Conservation (phyloP, 2,797 vertebrate genomes). For the Tokudaia muenninki region DNA sequence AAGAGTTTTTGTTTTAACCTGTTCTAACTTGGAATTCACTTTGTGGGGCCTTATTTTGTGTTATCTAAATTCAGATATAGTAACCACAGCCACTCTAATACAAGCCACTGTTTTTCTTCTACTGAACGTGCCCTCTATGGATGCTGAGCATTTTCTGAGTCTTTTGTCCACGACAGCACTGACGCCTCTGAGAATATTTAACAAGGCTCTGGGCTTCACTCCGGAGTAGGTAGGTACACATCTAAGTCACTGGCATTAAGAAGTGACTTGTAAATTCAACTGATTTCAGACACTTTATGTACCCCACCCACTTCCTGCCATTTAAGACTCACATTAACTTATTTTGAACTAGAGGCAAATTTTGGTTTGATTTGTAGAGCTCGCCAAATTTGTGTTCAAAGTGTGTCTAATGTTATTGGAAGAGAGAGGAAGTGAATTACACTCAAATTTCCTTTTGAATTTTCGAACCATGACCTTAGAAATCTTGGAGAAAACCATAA, state of each 20-base stretch:
- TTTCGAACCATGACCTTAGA: conserved; percentile 74
- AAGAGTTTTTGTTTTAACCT: conserved; percentile 42
- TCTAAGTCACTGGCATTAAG: not conserved
- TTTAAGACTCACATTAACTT: conserved; percentile 72
- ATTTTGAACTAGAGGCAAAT: conserved; percentile 67
- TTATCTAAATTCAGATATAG: not conserved
- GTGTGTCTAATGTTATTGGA: conserved; percentile 76
- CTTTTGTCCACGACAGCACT: not conserved
- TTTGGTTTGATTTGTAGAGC: conserved; percentile 76
- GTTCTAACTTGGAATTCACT: not conserved
- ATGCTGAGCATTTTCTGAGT: not conserved
- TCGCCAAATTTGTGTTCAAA: conserved; percentile 77
- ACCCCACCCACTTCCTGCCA: conserved; percentile 62
- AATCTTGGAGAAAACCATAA: conserved; percentile 74
- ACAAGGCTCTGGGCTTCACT: not conserved
- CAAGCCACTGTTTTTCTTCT: conserved; percentile 17
- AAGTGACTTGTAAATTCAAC: conserved; percentile 57
- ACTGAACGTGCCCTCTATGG: not conserved
- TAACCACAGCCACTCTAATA: not conserved
- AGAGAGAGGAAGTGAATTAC: conserved; percentile 76
- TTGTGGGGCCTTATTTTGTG: not conserved
- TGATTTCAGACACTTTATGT: conserved; percentile 60
- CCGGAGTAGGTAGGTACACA: not conserved
- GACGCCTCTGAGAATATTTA: not conserved
- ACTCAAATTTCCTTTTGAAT: conserved; percentile 75